Evolutionary conservation across 2,888 invertebrate species (phyloP), one percentile per base, ranked within the genome.

Genomic region (Volucella bombylans): DNA sequence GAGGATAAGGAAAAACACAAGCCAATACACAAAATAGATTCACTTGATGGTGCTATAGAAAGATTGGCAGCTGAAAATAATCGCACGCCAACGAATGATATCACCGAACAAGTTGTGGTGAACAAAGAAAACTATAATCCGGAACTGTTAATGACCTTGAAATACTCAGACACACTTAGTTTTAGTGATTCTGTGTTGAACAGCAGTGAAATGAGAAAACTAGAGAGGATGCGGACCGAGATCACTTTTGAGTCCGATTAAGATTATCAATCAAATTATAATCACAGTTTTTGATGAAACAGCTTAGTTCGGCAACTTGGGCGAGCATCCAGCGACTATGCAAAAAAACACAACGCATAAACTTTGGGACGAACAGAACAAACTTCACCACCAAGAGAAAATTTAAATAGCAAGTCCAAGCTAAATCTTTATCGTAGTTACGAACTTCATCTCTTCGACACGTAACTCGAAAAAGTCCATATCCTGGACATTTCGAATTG

Each of bases 141-240:
- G 4, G 69, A 61, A 10, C 1, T 12, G 3, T 4, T 62, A 10
- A 80, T 82, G 54, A 54, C 41, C 9, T 71, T 74, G 55, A 80
- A 82, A 8, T 82, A 88, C 72, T 88, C 88, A 0, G 90, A 91
- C 15, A 91, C 91, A 0, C 82, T 89, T 74, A 91, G 91, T 59
- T 91, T 91, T 52, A 89, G 88, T 0, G 91, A 91, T 50, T 91
- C 91, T 0, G 15, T 91, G 9, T 77, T 91, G 3, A 88, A 91
- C 54, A 88, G 89, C 8, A 88, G 88, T 0, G 90, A 90, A 10
- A 89, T 90, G 77, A 89, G 87, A 49, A 87, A 88, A 41, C 39
- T 90, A 11, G 88, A 90, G 12, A 68, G 87, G 1, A 55, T 71
- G 1, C n/a, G 87, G 86, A 3, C 73, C 83, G 4, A 89, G 90